Base-by-base conservation (phyloP, 1,140 invertebrate species). In the Prorops nasuta region DNA sequence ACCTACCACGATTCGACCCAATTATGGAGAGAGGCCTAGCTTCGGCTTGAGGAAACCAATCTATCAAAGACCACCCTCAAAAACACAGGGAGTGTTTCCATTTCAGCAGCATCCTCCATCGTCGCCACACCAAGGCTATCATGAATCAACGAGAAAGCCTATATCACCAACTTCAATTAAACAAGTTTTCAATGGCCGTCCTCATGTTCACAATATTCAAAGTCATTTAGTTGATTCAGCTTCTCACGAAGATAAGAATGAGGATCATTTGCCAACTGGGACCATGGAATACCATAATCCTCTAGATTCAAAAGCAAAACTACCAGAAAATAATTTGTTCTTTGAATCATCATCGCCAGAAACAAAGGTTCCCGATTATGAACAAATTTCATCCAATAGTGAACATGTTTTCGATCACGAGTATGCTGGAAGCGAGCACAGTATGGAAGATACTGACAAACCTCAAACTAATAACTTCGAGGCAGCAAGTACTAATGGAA, bases 261-360 rank as follows among this genome's bases (percentile, higher is more conserved):
- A 62, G 1, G 64, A 69, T 20, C 48, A 69, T 14, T 10, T 66
- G 1, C 61, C 69, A 3, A 69, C 59, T 9, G 66, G 64, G 16
- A 68, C 68, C 8, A 38, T 66, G 3, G 67, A 69, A 16, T 70
- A 74, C 35, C 66, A 71, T 31, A 72, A 74, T 63, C 72, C 72
- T 3, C 61, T 49, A 4, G 58, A 69, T 46, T 49, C 64, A 2
- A 64, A 71, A 38, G 40, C 45, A 19, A 55, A 55, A 35, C 18
- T 40, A 1, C 39, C 48, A 41, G 35, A 52, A 4, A 54, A 31
- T 3, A 44, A 32, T 24, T 39, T 28, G 14, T 28, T 20, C n/a
- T n/a, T n/a, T n/a, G n/a, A n/a, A n/a, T n/a, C n/a, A n/a, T n/a
- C n/a, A n/a, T 18, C 43, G 1, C 17, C 38, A 35, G 24, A 28